Base-by-base conservation (phyloP, 2,888 invertebrate species). In the Hypolimnas misippus region DNA sequence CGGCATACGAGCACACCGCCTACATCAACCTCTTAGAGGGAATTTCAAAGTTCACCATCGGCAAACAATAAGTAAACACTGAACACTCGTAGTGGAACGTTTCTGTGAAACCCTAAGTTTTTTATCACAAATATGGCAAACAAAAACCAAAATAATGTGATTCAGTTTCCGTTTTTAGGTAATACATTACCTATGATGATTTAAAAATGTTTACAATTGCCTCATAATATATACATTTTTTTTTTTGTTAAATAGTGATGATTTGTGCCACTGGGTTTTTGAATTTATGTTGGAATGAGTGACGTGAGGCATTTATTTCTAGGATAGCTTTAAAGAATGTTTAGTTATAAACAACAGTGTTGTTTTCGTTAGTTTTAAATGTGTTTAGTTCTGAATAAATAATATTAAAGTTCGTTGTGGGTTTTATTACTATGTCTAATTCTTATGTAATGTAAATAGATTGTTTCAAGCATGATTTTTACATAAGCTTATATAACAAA, bases 1-100 rank as follows among this genome's bases (percentile, higher is more conserved):
- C 99, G 2, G 94, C 95, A 0, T 98, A 98, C 81, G 99, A 99
- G 86, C 99, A 99, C 84, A 93, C 95, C 1, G 95, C 96, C 1
- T 99, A 99, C 86, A 96, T 99, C 79, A 94, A 94, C 62, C 93
- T 99, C 31, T 92, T 99, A 57, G 97, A 98, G 84, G 94, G 95
- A 44, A 92, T 99, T 54, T 97, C 97, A 57, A 96, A 96, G 73
- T 98, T 98, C 88, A 96, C 97, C 57, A 92, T 94, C 64, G 94
- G 93, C 72, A 95, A 92, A 73, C 76, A 87, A 71, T 79, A 78
- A 49, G 19, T 62, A 60, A 6, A 38, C 2, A 14, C 31, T 16
- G 35, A 44, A 46, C 38, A 14, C 40, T 58, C 52, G 6, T 38
- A 33, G 38, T 42, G 17, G 38, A 33, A 55, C 10, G 16, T 58